Evolutionary conservation across 2,113 vertebrate genomes (phyloP), one percentile per base, ranked within the genome.

Genomic region (Xenus cinereus): DNA sequence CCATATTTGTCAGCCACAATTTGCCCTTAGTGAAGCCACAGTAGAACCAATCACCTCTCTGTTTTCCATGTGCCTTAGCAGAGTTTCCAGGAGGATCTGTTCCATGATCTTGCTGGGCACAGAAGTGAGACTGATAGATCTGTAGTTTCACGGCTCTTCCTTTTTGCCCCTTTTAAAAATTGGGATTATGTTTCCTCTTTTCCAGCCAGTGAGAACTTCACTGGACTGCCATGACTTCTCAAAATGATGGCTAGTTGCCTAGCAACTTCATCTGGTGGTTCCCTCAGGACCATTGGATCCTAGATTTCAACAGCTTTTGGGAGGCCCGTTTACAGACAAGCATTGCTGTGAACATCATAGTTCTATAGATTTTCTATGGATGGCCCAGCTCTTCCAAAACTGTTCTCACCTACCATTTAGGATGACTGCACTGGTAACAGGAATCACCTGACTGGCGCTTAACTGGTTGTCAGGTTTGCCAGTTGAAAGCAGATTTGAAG

Each of bases 171-270:
- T 77, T 60, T 24, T 43, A 18, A 60, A 60, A 72, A 5, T 10
- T 3, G 0, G 3, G 1, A 2, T 54, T 86, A 22, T 26, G 6
- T 37, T 64, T 88, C 19, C 30, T 45, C 24, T 80, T 60, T 71
- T 60, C 23, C 18, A 28, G 66, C 18, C 45, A 50, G 4, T 41
- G 10, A 21, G 18, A 45, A 32, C 13, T 37, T 48, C 27, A 28
- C 5, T 0, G 0, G 24, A 46, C 33, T 57, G 24, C 37, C 39
- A 39, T 0, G 0, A 8, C 8, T 50, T 68, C 43, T 79, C 8
- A 46, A 21, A 69, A 33, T 27, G n/a, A 59, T 26, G 7, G 23
- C 22, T 7, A 72, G 23, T n/a, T 19, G 37, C 9, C 67, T 92
- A 5, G 2, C 26, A 78, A 19, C 26, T 68, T 74, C 30, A 59